Evolutionary conservation across 2,888 invertebrate species (phyloP), one percentile per base, ranked within the genome.

Genomic region (Hecatera dysodea): DNA sequence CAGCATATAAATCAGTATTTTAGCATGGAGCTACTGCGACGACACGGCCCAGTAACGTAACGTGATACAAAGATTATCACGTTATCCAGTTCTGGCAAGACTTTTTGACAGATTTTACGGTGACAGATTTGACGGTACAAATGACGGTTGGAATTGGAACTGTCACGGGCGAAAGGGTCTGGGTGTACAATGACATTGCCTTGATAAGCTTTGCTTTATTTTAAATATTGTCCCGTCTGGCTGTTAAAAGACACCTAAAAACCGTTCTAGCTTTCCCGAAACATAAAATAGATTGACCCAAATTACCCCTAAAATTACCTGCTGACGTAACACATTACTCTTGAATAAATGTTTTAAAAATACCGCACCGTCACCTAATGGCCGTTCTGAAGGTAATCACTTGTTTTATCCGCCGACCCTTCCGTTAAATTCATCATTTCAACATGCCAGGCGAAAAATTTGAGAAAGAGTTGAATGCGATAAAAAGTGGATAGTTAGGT

Each of bases 341-440:
- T 75, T 78, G 81, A 83, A 85, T 78, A 75, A 82, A 87, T 84
- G 82, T 80, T 78, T 82, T 63, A 78, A 79, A 78, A 87, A 80
- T 84, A 80, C 66, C 61, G 86, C 80, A 53, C 24, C 70, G 80
- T 86, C 86, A 86, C 53, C 85, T 86, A 86, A 86, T 84, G 87
- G 78, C 75, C 72, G 55, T 67, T 67, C 63, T 77, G 68, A 48
- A 78, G 79, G 80, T 83, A 86, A 87, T 86, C 86, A 81, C 87
- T 86, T 86, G 85, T 86, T 87, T 86, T 84, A 82, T 75, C 73
- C 72, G 61, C 17, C 70, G 80, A 83, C 78, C 80, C 84, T 78
- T 81, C 75, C 86, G 67, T 69, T 66, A 77, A 76, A 85, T 84
- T 81, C 85, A 85, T 87, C 84, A 86, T 82, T 74, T 83, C 56